Evolutionary conservation across 2,113 vertebrate species (phyloP), one percentile per base, ranked within the genome.

Genomic region (Sarotherodon lohbergeri): DNA sequence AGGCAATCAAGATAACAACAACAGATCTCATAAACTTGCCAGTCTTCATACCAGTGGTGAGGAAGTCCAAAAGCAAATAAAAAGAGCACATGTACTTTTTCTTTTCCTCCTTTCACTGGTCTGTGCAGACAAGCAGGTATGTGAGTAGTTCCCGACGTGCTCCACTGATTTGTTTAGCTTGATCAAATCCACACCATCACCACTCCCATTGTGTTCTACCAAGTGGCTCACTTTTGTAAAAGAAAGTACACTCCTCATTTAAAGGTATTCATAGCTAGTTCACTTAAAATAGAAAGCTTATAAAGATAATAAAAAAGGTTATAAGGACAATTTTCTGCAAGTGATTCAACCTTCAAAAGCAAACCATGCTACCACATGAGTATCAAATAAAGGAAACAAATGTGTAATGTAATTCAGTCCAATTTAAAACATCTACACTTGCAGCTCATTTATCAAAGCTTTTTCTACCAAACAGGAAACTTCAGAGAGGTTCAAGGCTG

Each of bases 1-100:
- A 19, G 3, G 46, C 24, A 88, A 85, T 55, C 78, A 4, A 29
- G 14, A 82, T 43, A 80, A 80, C 29, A 80, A 59, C 19, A 57
- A 39, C 36, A 41, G 3, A 87, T 82, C 39, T 85, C 3, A 41
- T 5, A 19, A 88, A 84, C 9, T 2, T 80, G 12, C 68, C 80
- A 32, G 41, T 78, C 13, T 16, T 61, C 8, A 4, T 5, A 48
- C 7, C 19, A 22, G 46, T 3, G 12, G 32, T 2, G 32, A 27
- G 9, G 6, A 46, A 61, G 41, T 71, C 32, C 29, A 76, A 32
- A 54, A 39, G 41, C 12, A 61, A 24, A 73, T 48, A 22, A 57
- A n/a, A 48, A 41, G 34, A 29, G 12, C 83, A 79, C 83, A 84
- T 48, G 43, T 5, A 3, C 9, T 66, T 82, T 43, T 12, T 79